Evolutionary conservation across 2,888 invertebrate genomes (phyloP).

Genomic region (Stenodera caucasica): DNA sequence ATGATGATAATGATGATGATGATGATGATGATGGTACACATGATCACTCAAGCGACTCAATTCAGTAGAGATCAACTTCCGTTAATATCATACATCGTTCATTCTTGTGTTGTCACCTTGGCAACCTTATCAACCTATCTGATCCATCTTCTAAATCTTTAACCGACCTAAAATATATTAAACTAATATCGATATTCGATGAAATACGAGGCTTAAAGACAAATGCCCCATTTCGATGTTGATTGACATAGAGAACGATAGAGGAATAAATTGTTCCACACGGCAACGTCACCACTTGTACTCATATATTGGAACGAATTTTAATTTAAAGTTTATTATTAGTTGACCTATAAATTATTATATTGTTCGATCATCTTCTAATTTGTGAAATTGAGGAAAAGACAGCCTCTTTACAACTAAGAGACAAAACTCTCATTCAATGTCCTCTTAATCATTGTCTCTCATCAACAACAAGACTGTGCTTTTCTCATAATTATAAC

Average conservation of each 20-base stretch:
- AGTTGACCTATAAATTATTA: too few species aligned
- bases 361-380: too few species aligned
- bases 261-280: not conserved
- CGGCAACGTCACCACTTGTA: too few species aligned
- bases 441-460: too few species aligned
- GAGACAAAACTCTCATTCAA: too few species aligned
- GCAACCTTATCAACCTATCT: slow-evolving; percentile 36
- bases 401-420: too few species aligned
- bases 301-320: too few species aligned
- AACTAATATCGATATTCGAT: slow-evolving; percentile 33
- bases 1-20: not conserved
- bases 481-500: not conserved
- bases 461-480: too few species aligned
- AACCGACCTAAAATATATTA: slow-evolving; percentile 35
- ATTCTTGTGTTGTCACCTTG: slow-evolving; percentile 41
- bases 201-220: slow-evolving; percentile 14
- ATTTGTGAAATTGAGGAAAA: too few species aligned
- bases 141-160: slow-evolving; percentile 32
- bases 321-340: too few species aligned
- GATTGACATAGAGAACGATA: not conserved
- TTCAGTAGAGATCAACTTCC: slow-evolving; percentile 40
- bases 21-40: slow-evolving; percentile 34
- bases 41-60: slow-evolving; percentile 41
- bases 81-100: slow-evolving; percentile 37
- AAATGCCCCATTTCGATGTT: slow-evolving; percentile 5